Base-by-base conservation (phyloP, 2,888 invertebrate genomes). In the Drosophila neotestacea region DNA sequence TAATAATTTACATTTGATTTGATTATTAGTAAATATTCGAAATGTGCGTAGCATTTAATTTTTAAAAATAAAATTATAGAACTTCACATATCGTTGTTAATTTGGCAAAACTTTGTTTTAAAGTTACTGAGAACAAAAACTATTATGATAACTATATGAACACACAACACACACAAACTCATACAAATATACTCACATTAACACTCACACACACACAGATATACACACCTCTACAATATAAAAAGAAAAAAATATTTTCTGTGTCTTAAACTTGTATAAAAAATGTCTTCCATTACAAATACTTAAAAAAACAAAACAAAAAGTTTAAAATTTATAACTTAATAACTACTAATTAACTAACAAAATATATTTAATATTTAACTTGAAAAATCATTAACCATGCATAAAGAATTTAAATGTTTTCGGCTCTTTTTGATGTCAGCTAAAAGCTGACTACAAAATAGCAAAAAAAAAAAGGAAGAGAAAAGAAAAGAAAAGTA, bases 181-280 rank as follows among this genome's bases (percentile, higher is more conserved):
- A 77, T 77, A 78, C 73, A 77, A 76, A 78, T 42, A 60, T 47
- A 65, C 70, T 60, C 56, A 72, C 61, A 81, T 50, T 44, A 16
- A 70, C 48, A 60, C 41, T 42, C 50, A 73, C 48, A 70, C 46
- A 77, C 32, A 62, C 52, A 68, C 62, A 81, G 32, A 68, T 73
- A 73, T 52, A 74, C 70, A 77, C 72, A 77, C 39, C n/a, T 47
- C 32, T 55, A 36, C 41, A 61, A 79, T 68, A 72, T 74, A 87
- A 75, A 79, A 76, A 80, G 77, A 86, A 88, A 90, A 90, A 90
- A 91, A 92, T 90, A 91, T 91, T 92, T 92, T 92, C 92, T 92
- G 92, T 92, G 92, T 92, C 92, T 92, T 92, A 92, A 92, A 92
- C 92, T 92, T 92, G 92, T 92, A 92, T 92, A 92, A 92, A 91